These are phyloP conservation scores for Metopia argyrocephala DNA, from an alignment of 2,888 invertebrate genomes.

Conservation along the genomic window DNA sequence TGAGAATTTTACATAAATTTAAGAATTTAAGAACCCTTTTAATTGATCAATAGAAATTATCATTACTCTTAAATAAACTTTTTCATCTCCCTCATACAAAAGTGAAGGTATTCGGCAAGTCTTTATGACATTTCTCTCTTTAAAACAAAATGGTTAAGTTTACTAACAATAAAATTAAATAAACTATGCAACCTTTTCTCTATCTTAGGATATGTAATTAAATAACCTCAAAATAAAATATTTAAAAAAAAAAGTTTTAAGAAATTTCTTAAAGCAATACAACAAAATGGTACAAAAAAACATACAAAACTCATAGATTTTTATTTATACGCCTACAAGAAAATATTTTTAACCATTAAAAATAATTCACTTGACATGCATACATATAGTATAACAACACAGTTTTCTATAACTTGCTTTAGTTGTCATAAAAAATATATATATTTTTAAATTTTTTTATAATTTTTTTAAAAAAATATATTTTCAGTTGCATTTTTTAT, in stretches of 20 bases:
- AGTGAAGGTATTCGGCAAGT: too few relatives aligned
- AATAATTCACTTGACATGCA: too few relatives aligned
- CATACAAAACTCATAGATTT: conserved; percentile 29
- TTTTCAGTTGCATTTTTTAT: background rate
- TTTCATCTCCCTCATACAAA: too few relatives aligned
- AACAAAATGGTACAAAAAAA: conserved; percentile 65
- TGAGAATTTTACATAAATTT: too few relatives aligned
- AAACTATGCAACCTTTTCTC: conserved; percentile 53
- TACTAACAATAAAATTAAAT: background rate
- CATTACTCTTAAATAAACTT: too few relatives aligned
- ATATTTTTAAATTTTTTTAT: conserved; percentile 10
- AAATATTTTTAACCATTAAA: conserved; percentile 2
- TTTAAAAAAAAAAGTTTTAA: conserved; percentile 37
- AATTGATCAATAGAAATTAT: too few relatives aligned
- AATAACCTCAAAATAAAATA: conserved; percentile 24
- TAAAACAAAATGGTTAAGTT: too few relatives aligned
- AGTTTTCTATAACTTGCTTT: conserved; percentile 26
- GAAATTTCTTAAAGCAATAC: conserved; percentile 7
- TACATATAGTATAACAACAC: conserved; percentile 10
- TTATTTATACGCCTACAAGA: conserved; percentile 59
- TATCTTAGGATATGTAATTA: background rate
- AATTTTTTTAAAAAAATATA: conserved; percentile 5
- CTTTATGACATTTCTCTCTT: too few relatives aligned
- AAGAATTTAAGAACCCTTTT: too few relatives aligned
- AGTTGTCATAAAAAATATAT: background rate